A percentile compares a stretch with the other conserved stretches of the same genome.
Conservation (phyloP, 2,113 vertebrate genomes). For the Forbesichthys agassizii region DNA sequence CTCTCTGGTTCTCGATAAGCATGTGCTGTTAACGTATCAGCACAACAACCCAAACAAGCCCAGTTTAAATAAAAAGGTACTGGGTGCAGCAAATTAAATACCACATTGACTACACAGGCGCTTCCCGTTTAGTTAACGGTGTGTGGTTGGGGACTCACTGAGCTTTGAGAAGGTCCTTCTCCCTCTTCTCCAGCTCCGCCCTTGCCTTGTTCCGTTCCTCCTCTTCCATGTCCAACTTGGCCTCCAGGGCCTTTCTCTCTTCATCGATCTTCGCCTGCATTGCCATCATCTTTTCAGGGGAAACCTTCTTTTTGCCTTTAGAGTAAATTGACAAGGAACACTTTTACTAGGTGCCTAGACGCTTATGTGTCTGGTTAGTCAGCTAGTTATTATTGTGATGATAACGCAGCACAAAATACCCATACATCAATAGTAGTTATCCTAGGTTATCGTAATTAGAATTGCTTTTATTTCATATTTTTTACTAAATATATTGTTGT, state of each 20-base stretch:
- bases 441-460: too few species aligned
- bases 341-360: neutral
- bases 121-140: too few species aligned
- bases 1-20: too few species aligned
- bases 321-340: constrained; percentile 7
- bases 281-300: constrained; percentile 96
- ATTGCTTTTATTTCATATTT: too few species aligned
- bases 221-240: constrained; percentile 98
- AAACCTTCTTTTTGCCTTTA: constrained; percentile 95
- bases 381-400: neutral
- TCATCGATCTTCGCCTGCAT: constrained; percentile 99
- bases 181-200: constrained; percentile 94
- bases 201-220: constrained; percentile 98
- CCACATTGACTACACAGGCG: too few species aligned
- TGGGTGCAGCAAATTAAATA: too few species aligned
- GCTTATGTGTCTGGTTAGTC: too few species aligned
- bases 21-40: too few species aligned
- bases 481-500: too few species aligned
- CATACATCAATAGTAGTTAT: neutral
- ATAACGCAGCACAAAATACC: neutral
- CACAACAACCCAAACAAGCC: too few species aligned
- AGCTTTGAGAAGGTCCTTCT: constrained; percentile 97
- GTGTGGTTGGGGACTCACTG: constrained; percentile 81
- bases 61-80: too few species aligned
- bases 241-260: constrained; percentile 94